Percentiles rank a stretch among this genome's conserved stretches.
phyloP scores from a whole-genome alignment of 1,140 invertebrate species.

The Anoplolepis gracilipes region DNA sequence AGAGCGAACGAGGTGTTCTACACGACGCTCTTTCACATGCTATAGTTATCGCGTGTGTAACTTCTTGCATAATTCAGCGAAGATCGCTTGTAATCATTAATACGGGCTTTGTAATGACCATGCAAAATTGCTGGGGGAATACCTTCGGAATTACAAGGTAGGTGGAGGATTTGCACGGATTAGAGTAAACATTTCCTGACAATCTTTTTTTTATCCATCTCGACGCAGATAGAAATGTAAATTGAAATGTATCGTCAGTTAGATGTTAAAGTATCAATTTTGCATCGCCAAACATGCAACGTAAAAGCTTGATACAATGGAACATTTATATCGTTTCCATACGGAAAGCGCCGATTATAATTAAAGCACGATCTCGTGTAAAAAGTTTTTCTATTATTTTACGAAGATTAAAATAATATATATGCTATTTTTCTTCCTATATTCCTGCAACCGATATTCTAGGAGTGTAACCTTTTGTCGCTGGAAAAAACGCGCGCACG shows the following conservation, averaged over 20 bases:
- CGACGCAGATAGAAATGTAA: neutral
- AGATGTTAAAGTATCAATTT: neutral
- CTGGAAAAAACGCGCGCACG: constrained; percentile 25
- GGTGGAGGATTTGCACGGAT: constrained; percentile 65
- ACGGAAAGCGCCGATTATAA: neutral
- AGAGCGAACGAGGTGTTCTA: constrained; percentile 56
- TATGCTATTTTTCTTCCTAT: constrained; percentile 24
- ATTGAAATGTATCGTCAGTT: neutral
- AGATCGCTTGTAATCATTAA: constrained; percentile 58
- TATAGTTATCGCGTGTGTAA: constrained; percentile 37
- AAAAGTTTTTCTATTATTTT: neutral
- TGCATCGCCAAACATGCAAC: neutral
- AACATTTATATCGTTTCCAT: neutral
- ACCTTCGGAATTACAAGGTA: constrained; percentile 64
- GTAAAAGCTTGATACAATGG: neutral
- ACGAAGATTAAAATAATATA: constrained; percentile 43
- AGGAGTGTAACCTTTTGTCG: constrained; percentile 27
- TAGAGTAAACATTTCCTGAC: neutral
- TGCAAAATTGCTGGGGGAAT: constrained; percentile 32
- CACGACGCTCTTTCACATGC: constrained; percentile 45
- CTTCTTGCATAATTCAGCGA: constrained; percentile 68
- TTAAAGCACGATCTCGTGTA: neutral
- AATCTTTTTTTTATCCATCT: constrained; percentile 21
- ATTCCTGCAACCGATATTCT: neutral
- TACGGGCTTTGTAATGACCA: constrained; percentile 33